Evolutionary conservation across 2,888 invertebrate species (phyloP).

Genomic region (Platycnemis pennipes): DNA sequence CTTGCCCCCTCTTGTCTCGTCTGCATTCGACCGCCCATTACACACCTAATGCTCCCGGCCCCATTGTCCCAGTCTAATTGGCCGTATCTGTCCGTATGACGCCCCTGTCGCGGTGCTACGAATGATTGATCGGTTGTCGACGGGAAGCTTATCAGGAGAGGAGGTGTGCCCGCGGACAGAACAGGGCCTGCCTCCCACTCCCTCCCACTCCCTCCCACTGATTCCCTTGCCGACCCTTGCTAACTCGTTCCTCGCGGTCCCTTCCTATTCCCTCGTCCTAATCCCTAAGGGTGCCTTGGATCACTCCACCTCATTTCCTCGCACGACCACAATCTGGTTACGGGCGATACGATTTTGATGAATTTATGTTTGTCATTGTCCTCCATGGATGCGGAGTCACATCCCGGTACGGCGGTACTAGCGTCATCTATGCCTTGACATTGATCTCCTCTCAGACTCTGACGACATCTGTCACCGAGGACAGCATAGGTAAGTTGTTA

Average conservation of each 20-base stretch:
- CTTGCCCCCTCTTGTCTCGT: neutral
- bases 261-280: neutral
- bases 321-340: neutral
- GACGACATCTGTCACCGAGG: neutral
- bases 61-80: constrained; percentile 36
- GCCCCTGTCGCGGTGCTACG: constrained; percentile 4
- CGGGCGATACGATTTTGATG: constrained; percentile 17
- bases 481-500: no score
- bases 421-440: neutral
- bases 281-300: neutral
- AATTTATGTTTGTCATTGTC: neutral
- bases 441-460: neutral
- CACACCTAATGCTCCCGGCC: constrained; percentile 7
- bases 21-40: neutral
- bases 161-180: neutral
- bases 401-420: neutral
- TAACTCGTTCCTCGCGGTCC: neutral
- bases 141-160: neutral
- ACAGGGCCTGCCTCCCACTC: neutral
- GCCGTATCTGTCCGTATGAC: constrained; percentile 33
- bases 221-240: neutral
- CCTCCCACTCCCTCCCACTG: neutral
- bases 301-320: neutral
- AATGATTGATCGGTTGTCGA: constrained; percentile 27
- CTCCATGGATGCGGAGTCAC: neutral